These are phyloP conservation scores for Adineta ricciae DNA, from an alignment of 2,888 invertebrate species.

Conservation along the genomic window DNA sequence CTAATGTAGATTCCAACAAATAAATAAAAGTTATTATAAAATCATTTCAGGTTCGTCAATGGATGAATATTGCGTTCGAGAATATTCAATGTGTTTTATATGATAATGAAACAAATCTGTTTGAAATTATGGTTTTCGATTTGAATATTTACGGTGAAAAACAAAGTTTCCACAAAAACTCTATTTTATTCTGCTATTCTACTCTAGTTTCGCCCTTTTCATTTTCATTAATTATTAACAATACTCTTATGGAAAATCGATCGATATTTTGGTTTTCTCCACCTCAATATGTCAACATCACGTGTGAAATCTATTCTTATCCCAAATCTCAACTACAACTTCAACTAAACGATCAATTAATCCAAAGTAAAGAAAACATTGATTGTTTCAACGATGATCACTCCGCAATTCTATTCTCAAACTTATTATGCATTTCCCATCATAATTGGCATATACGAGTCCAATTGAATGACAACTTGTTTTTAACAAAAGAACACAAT, in stretches of 20 bases:
- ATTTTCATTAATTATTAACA: neutral
- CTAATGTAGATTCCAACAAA: neutral
- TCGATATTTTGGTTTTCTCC: neutral
- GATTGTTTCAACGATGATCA: neutral
- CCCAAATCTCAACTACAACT: neutral
- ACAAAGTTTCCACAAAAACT: no score
- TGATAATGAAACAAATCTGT: neutral
- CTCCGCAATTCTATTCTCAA: neutral
- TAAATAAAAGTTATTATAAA: no score
- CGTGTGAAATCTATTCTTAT: neutral
- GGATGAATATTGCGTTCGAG: neutral
- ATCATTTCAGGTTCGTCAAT: neutral
- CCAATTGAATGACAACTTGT: neutral
- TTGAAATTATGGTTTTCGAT: neutral
- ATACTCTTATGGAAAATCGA: neutral
- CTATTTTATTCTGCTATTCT: neutral
- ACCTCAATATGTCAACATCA: neutral
- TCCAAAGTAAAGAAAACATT: neutral
- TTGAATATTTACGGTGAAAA: slow-evolving; percentile 10
- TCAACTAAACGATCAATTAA: neutral
- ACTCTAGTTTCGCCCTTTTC: neutral
- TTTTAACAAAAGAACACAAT: neutral
- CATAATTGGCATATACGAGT: neutral
- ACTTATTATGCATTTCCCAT: neutral
- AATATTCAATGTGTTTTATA: neutral